Base-by-base conservation (phyloP, 2,888 invertebrate species). In the Campoplex nolae region DNA sequence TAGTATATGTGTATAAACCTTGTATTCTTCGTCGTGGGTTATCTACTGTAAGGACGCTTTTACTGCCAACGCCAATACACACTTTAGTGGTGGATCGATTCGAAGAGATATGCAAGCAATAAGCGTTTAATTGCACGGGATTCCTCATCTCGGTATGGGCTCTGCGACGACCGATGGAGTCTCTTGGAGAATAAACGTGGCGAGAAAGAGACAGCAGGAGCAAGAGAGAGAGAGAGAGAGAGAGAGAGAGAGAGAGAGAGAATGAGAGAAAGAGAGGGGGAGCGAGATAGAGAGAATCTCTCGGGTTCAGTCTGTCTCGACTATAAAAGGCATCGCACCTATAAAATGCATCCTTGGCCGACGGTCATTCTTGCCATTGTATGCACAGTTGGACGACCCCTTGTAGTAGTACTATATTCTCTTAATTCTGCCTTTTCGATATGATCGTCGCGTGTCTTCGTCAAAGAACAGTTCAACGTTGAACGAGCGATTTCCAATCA, bases 41-140 rank as follows among this genome's bases (percentile, higher is more conserved):
- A 93, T 93, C 93, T 87, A 85, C 85, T 76, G 23, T 93, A 93
- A 92, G 91, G 88, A 90, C 90, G 92, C 88, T 91, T 94, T 94
- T 94, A 94, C 92, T 92, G 90, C 94, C 92, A 90, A 90, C 90
- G 92, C 93, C 93, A 91, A 94, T 94, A 94, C 93, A 92, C 90
- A 92, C 91, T 93, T 94, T 94, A 93, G 92, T 92, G 93, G 93
- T 88, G 93, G 93, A 94, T 94, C 94, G 94, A 94, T 94, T 94
- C 92, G 92, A 90, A 93, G 94, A 94, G 94, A 94, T 94, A 94
- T 93, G 93, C 93, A 92, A 92, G 94, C 94, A 94, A 94, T 94
- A 94, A 94, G 93, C 93, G 92, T 94, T 94, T 94, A 94, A 94
- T 94, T 94, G 94, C 92, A 93, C 94, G 85, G 94, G 94, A 94